phyloP scores from a whole-genome alignment of 2,113 vertebrate genomes.

The Melierax canorus region DNA sequence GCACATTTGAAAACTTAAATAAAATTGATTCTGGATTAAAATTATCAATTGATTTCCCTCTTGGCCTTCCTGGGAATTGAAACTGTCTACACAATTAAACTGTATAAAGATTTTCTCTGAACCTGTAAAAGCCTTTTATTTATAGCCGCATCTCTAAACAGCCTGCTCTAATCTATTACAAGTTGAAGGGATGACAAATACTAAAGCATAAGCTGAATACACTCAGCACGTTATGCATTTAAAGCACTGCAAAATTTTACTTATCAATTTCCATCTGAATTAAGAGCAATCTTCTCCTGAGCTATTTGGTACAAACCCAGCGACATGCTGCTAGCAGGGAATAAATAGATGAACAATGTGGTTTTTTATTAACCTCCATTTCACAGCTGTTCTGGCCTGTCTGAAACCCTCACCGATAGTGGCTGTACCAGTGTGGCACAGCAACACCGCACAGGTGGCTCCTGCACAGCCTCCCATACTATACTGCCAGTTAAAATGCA shows the following conservation, averaged over 20 bases:
- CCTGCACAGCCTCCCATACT: not conserved
- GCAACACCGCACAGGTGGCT: not conserved
- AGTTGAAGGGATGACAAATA: slow-evolving; percentile 5
- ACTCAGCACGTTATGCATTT: not conserved
- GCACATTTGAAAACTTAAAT: not conserved
- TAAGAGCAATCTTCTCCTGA: not conserved
- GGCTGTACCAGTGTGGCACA: not conserved
- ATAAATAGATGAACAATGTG: not conserved
- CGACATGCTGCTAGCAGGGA: accelerated
- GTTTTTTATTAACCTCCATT: not conserved
- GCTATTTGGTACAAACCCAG: not conserved
- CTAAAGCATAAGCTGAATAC: not conserved
- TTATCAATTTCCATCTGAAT: slow-evolving; percentile 1
- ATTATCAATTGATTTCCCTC: slow-evolving; percentile 38
- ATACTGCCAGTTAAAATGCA: not conserved
- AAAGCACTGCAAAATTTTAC: not conserved
- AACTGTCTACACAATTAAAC: slow-evolving; percentile 40
- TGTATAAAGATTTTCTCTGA: slow-evolving; percentile 33
- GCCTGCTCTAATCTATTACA: not conserved
- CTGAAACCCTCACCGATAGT: not conserved
- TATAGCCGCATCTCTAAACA: not conserved
- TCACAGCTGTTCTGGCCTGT: not conserved
- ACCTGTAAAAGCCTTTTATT: slow-evolving; percentile 27
- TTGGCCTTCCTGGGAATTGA: slow-evolving; percentile 33
- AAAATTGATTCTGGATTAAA: slow-evolving; percentile 49